phyloP scores from a whole-genome alignment of 64 coral and sea anemone genomes.

The Porites australiensis region DNA sequence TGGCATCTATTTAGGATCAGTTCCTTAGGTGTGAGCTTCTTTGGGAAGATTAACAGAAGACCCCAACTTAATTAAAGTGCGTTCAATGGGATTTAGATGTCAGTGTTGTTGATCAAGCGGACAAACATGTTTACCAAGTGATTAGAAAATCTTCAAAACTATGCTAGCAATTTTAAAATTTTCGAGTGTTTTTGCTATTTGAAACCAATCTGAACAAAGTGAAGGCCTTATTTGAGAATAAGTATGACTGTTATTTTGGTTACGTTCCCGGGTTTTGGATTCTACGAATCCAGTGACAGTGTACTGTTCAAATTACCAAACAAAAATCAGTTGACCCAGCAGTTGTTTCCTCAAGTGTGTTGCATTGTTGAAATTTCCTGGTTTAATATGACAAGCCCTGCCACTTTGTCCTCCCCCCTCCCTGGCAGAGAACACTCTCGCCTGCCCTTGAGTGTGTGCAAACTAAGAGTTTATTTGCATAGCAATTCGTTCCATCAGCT shows the following conservation, averaged over 20 bases:
- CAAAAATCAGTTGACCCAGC: conserved; percentile 36
- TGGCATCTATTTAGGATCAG: not conserved
- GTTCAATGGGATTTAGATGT: not conserved
- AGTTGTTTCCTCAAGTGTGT: not conserved
- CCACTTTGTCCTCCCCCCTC: not conserved
- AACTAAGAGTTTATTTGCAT: not conserved
- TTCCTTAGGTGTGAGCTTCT: not conserved
- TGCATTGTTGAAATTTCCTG: not conserved
- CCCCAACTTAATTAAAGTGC: conserved; percentile 25
- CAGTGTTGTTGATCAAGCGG: not conserved
- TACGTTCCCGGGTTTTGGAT: not conserved
- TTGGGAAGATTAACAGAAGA: not conserved
- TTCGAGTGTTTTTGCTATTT: not conserved
- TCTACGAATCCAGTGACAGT: not conserved
- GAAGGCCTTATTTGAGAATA: not conserved
- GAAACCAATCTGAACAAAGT: not conserved
- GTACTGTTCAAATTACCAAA: not conserved
- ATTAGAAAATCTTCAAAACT: not conserved
- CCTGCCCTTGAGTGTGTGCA: not conserved
- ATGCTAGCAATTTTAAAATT: conserved; percentile 44
- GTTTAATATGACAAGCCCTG: not conserved
- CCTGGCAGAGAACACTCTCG: not conserved
- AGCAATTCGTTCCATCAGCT: too few species aligned
- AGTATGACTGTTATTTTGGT: not conserved
- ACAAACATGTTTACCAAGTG: conserved; percentile 20